Evolutionary conservation across 2,888 invertebrate genomes (phyloP), one percentile per base, ranked within the genome.

Genomic region (Alviniconcha strummeri): DNA sequence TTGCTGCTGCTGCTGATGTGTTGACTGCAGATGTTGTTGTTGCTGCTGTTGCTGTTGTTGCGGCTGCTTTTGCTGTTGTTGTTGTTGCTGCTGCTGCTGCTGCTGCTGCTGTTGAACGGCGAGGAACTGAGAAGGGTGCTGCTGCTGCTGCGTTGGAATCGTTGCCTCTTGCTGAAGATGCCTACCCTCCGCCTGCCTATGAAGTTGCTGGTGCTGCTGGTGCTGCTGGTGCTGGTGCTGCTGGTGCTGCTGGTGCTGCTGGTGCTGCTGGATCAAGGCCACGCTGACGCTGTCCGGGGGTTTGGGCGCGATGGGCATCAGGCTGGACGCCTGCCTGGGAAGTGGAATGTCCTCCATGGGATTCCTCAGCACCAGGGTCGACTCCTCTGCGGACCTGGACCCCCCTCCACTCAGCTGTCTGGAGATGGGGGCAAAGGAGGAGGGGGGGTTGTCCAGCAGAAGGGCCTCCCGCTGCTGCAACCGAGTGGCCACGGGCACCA

Each of bases 301-400:
- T n/a, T 72, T 76, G 57, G 80, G 52, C 15, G 60, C 67, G 17
- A 56, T 74, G 19, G 36, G 79, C 76, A 56, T 19, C 67, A 82
- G 71, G 54, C 77, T 84, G 72, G 76, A 19, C 0, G 74, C 4
- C 13, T 57, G 57, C 60, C 75, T 60, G 8, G 54, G 5, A 17
- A 64, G n/a, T 3, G 75, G 75, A 4, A 64, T 64, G n/a, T 82
- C 82, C 17, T 82, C 82, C 82, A 82, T 82, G 55, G 82, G 82
- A 57, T 82, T 82, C 15, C 82, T n/a, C 77, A 82, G 13, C 54
- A 82, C 82, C 71, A 82, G 56, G 1, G 19, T 36, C 17, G 67
- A 69, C 5, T 77, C 69, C 36, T 82, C 67, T 54, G 13, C 36
- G 2, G 60, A 52, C 17, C 19, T 15, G 77, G 57, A 8, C 77